Evolutionary conservation across 2,888 invertebrate genomes (phyloP).

Genomic region (Seira ritae): DNA sequence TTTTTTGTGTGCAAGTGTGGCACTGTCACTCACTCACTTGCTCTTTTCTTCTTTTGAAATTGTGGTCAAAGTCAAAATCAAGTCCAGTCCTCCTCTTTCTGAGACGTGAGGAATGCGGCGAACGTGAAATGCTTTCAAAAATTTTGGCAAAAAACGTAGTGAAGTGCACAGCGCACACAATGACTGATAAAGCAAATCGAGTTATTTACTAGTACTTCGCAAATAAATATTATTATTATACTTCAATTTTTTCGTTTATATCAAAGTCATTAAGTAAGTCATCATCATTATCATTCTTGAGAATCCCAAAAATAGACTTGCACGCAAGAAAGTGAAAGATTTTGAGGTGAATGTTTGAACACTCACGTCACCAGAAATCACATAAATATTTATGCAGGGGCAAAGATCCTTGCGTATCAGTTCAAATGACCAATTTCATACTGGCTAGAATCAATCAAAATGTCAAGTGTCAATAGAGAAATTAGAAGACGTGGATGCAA

Average conservation of each 20-base stretch:
- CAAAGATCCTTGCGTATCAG: not conserved
- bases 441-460: not conserved
- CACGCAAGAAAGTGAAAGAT: not conserved
- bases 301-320: not conserved
- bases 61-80: slow-evolving; percentile 16
- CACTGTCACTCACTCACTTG: not conserved
- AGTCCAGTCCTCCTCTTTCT: not conserved
- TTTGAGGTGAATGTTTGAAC: slow-evolving; percentile 3
- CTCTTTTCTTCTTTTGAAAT: not conserved
- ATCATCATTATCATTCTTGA: not conserved
- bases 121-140: not conserved
- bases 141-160: not conserved
- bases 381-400: slow-evolving; percentile 7
- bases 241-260: not conserved
- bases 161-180: not conserved
- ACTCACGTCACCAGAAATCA: slow-evolving; percentile 1
- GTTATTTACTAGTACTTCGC: not conserved
- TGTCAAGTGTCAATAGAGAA: not conserved
- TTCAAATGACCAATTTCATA: not conserved
- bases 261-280: not conserved
- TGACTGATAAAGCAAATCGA: too few relatives aligned
- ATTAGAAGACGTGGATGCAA: not conserved
- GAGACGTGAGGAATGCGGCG: slow-evolving; percentile 11
- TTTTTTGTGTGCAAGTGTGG: not conserved
- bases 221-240: not conserved